These are phyloP conservation scores for Martes martes DNA, from an alignment of 2,113 vertebrate species.

Conservation along the genomic window DNA sequence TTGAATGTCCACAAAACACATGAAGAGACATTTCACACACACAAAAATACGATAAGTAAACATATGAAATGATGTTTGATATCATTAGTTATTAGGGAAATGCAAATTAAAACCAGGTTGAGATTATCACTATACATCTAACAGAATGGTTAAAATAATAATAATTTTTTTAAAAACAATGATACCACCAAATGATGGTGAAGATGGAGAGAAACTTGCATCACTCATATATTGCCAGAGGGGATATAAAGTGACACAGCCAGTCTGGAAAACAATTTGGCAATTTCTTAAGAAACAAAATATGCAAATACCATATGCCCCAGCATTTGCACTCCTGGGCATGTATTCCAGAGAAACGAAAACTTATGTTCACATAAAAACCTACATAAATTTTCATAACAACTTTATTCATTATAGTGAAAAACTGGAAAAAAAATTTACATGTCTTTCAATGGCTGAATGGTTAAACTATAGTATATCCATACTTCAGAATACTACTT, in stretches of 20 bases:
- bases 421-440: neutral
- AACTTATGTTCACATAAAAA: neutral
- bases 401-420: neutral
- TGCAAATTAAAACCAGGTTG: neutral
- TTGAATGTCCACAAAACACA: neutral
- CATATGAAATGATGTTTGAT: neutral
- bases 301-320: neutral
- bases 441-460: neutral
- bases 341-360: neutral
- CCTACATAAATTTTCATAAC: neutral
- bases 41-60: neutral
- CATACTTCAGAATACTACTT: neutral
- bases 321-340: neutral
- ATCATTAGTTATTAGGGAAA: neutral
- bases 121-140: neutral
- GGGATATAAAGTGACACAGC: neutral
- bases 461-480: neutral
- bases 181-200: neutral
- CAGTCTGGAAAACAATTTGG: neutral
- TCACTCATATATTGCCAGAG: neutral
- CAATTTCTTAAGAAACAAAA: neutral
- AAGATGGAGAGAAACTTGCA: neutral
- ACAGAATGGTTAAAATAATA: neutral
- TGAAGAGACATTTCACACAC: neutral
- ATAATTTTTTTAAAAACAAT: neutral